Base-by-base conservation (phyloP, 2,888 invertebrate species). In the Pollenia labialis region DNA sequence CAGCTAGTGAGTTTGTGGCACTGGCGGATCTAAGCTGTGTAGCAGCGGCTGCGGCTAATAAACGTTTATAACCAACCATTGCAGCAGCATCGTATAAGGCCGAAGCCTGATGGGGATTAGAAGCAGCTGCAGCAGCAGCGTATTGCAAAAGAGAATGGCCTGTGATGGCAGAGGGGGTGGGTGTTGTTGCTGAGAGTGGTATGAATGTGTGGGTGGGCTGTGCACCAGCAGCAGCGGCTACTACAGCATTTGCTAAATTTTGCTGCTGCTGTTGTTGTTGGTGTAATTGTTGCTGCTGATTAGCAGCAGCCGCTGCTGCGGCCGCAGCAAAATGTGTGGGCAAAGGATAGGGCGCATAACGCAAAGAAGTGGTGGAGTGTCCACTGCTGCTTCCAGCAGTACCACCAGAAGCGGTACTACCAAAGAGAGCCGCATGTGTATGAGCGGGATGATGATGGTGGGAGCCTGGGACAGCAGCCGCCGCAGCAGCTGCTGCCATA, bases 341-440 rank as follows among this genome's bases (percentile, higher is more conserved):
- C 93, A 95, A 92, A 89, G 95, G 94, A 94, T 95, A 95, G 89
- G 95, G 95, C 91, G 95, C 94, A 93, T 95, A 95, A 87, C 95
- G 94, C 92, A 95, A 94, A 89, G 94, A 94, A 92, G 94, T 71
- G 46, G 88, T 85, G 58, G 87, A 60, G 11, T 84, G 77, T 42
- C 68, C 86, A 83, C 82, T 76, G 69, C 56, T 71, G 62, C 58
- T 60, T 42, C 66, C 60, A 32, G 60, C 81, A 80, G 11, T 18
- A 40, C 88, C 89, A 74, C 87, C 89, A 50, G 88, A 82, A 52
- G 80, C 76, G 40, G 88, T 56, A 66, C 85, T 79, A 80, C 89
- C 89, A 66, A 89, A 88, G 32, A 89, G 75, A 58, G 89, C 88
- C 52, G 88, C 87, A 84, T 88, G 89, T 87, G 88, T 82, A 79